These are phyloP conservation scores for Australoheros facetus DNA, from an alignment of 2,797 vertebrate species.

Conservation along the genomic window DNA sequence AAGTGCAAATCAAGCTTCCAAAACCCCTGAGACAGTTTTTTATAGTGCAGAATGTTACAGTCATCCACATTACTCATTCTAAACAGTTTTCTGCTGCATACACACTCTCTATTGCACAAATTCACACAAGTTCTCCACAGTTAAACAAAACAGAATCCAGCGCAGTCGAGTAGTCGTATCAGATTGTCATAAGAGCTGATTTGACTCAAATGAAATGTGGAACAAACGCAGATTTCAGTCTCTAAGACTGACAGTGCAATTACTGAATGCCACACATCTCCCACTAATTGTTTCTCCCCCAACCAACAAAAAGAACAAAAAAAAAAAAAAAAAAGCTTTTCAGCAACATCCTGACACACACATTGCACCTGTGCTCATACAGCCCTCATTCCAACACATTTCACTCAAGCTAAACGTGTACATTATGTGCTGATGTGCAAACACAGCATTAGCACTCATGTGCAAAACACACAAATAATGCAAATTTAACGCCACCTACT, in stretches of 20 bases:
- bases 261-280: not conserved
- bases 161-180: not conserved
- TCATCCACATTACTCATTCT: not conserved
- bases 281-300: slow-evolving; percentile 2
- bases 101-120: slow-evolving; percentile 29
- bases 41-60: slow-evolving; percentile 36
- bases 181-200: slow-evolving; percentile 35
- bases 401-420: slow-evolving; percentile 21
- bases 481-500: slow-evolving; percentile 3
- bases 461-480: slow-evolving; percentile 41
- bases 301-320: not conserved
- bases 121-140: slow-evolving; percentile 26
- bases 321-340: not conserved
- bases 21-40: slow-evolving; percentile 17
- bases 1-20: slow-evolving; percentile 58
- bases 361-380: slow-evolving; percentile 61
- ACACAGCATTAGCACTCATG: slow-evolving; percentile 3
- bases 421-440: slow-evolving; percentile 44
- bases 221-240: slow-evolving; percentile 37
- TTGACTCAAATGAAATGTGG: slow-evolving; percentile 28
- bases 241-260: slow-evolving; percentile 20
- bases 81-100: slow-evolving; percentile 1
- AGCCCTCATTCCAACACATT: slow-evolving; percentile 17
- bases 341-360: not conserved
- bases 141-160: slow-evolving; percentile 9